Percentiles rank a stretch among this genome's conserved stretches.
These are phyloP conservation scores for Hirtodrosophila trivittata DNA, from an alignment of 2,888 invertebrate genomes.

Conservation along the genomic window DNA sequence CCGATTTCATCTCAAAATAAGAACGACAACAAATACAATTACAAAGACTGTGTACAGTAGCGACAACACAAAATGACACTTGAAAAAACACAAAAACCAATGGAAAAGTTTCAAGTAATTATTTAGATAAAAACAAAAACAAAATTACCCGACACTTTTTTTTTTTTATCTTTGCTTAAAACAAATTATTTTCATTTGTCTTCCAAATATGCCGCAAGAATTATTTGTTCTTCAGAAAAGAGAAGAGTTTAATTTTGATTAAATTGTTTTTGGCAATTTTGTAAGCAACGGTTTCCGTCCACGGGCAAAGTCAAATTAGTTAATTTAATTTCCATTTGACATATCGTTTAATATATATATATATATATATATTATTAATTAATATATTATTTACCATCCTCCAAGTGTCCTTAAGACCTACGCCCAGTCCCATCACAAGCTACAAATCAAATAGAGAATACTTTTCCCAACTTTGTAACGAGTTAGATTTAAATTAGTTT, in stretches of 20 bases:
- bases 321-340: slow-evolving; percentile 50
- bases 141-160: slow-evolving; percentile 14
- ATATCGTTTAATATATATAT: slow-evolving; percentile 43
- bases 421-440: slow-evolving; percentile 61
- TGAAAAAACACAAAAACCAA: slow-evolving; percentile 34
- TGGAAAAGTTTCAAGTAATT: slow-evolving; percentile 14
- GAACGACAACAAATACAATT: slow-evolving; percentile 46
- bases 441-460: slow-evolving; percentile 41
- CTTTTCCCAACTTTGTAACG: slow-evolving; percentile 41
- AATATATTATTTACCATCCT: slow-evolving; percentile 29
- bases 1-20: slow-evolving; percentile 29
- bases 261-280: slow-evolving; percentile 43
- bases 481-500: slow-evolving; percentile 34
- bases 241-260: slow-evolving; percentile 24
- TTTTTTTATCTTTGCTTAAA: slow-evolving; percentile 38
- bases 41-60: slow-evolving; percentile 76
- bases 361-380: slow-evolving; percentile 19
- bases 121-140: slow-evolving; percentile 18
- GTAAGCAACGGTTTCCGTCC: slow-evolving; percentile 75
- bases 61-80: slow-evolving; percentile 49
- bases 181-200: slow-evolving; percentile 68
- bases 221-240: slow-evolving; percentile 37
- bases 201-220: slow-evolving; percentile 62
- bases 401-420: slow-evolving; percentile 66
- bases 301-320: slow-evolving; percentile 68